phyloP scores from a whole-genome alignment of 2,113 vertebrate genomes.

The Meles meles region DNA sequence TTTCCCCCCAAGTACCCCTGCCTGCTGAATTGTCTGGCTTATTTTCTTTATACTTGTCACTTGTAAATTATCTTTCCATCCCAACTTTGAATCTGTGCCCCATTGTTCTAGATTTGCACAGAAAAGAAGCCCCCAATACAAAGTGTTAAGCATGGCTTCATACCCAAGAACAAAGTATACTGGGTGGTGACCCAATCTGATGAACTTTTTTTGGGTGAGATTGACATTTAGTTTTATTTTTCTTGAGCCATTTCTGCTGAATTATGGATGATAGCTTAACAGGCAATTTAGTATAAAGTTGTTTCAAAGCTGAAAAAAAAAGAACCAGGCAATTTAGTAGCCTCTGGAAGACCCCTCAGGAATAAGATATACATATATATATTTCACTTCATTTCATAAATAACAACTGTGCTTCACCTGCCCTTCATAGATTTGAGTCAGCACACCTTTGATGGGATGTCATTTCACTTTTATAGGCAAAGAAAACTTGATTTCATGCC shows the following conservation, averaged over 20 bases:
- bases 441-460: not conserved
- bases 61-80: not conserved
- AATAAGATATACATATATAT: not conserved
- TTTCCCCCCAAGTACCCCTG: not conserved
- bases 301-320: no score
- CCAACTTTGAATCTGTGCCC: not conserved
- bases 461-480: not conserved
- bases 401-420: not conserved
- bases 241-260: not conserved
- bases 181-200: slow-evolving; percentile 55
- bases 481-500: not conserved
- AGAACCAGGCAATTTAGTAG: not conserved
- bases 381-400: not conserved
- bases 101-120: not conserved
- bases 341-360: not conserved
- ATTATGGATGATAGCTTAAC: not conserved
- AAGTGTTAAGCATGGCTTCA: not conserved
- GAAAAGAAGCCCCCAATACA: not conserved
- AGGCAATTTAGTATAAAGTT: not conserved
- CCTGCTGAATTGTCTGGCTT: not conserved
- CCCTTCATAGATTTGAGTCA: not conserved
- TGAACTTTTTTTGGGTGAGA: not conserved
- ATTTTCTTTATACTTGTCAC: not conserved
- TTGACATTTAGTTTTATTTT: slow-evolving; percentile 19
- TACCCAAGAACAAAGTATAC: slow-evolving; percentile 9